phyloP scores from a whole-genome alignment of 2,797 vertebrate genomes.

The Enteromius mattozi region DNA sequence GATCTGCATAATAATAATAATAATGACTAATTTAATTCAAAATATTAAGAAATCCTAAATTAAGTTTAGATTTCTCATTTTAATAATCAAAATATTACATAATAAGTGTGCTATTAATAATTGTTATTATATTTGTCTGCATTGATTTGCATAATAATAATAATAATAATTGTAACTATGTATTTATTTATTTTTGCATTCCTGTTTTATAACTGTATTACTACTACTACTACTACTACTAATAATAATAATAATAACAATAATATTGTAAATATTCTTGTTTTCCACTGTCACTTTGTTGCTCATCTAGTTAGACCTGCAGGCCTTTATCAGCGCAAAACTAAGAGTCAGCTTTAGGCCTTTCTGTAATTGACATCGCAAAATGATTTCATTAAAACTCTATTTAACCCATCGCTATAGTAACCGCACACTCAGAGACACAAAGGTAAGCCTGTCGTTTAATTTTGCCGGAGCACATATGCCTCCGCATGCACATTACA shows the following conservation, averaged over 20 bases:
- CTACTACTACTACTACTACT: too few species aligned
- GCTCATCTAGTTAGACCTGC: neutral
- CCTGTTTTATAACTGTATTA: too few species aligned
- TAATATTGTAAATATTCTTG: neutral
- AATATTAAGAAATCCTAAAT: too few species aligned
- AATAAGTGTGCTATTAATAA: too few species aligned
- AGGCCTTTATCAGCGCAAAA: neutral
- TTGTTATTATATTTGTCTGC: neutral
- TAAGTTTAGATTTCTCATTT: too few species aligned
- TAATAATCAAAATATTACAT: too few species aligned
- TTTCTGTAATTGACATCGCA: constrained; percentile 12
- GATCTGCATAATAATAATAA: too few species aligned
- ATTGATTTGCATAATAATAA: too few species aligned
- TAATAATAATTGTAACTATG: too few species aligned
- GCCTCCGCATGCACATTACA: neutral
- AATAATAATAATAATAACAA: too few species aligned
- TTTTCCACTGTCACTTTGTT: neutral
- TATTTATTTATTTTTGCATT: too few species aligned
- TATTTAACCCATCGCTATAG: constrained; percentile 1
- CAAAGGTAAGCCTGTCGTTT: constrained; percentile 28
- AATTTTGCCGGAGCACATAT: neutral
- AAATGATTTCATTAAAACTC: constrained; percentile 27
- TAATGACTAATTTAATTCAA: too few species aligned
- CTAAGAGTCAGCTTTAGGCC: neutral
- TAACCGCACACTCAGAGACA: constrained; percentile 1